Conservation (phyloP, 2,888 invertebrate genomes). For the Pollenia angustigena region DNA sequence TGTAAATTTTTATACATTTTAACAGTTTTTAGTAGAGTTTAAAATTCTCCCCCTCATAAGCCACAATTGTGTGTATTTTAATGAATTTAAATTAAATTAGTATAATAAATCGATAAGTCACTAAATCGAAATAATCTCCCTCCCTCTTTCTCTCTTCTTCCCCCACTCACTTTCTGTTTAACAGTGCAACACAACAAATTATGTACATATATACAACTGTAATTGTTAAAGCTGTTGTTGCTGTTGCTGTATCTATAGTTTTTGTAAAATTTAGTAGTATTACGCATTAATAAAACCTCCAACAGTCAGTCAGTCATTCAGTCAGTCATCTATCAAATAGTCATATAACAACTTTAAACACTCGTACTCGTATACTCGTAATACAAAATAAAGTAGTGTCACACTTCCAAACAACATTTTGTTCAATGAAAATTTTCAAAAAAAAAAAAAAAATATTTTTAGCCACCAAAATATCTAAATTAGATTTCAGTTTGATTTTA, state of each 20-base stretch:
- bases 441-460: conserved; percentile 42
- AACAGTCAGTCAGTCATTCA: conserved; percentile 44
- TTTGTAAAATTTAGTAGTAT: conserved; percentile 12
- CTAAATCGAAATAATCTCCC: conserved; percentile 27
- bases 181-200: conserved; percentile 25
- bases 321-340: conserved; percentile 17
- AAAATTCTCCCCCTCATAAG: neutral
- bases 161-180: no score
- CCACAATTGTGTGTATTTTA: neutral
- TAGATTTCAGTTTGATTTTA: conserved; percentile 50
- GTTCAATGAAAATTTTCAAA: conserved; percentile 9
- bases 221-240: conserved; percentile 10
- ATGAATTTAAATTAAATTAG: conserved; percentile 50
- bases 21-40: neutral
- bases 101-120: conserved; percentile 57
- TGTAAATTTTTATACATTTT: neutral
- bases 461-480: conserved; percentile 53
- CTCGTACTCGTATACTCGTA: neutral
- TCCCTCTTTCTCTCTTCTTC: neutral
- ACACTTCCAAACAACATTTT: conserved; percentile 27
- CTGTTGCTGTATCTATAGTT: conserved; percentile 3
- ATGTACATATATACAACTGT: conserved; percentile 19
- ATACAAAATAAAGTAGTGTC: conserved; percentile 17
- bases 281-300: conserved; percentile 54
- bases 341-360: conserved; percentile 19